These are phyloP conservation scores for Catocala sponsa DNA, from an alignment of 2,888 invertebrate genomes.

Conservation along the genomic window DNA sequence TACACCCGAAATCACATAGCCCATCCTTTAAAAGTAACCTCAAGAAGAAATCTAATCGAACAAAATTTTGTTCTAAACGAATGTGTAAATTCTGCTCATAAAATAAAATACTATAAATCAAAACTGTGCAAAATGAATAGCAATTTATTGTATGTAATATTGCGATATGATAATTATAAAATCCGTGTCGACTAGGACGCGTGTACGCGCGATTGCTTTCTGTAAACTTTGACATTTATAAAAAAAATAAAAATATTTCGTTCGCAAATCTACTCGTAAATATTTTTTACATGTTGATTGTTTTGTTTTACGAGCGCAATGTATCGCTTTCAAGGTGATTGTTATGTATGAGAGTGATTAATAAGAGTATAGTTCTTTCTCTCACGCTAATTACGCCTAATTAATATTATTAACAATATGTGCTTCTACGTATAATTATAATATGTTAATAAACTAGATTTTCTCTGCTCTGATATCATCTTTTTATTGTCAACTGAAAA, in stretches of 20 bases:
- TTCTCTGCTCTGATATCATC: no score
- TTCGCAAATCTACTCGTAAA: background rate
- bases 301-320: background rate
- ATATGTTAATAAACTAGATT: no score
- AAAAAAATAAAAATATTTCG: background rate
- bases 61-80: background rate
- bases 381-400: slow-evolving; percentile 1
- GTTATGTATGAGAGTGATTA: background rate
- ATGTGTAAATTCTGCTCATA: background rate
- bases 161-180: background rate
- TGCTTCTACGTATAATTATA: background rate
- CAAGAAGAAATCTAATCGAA: no score
- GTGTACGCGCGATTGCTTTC: background rate
- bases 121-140: slow-evolving; percentile 1
- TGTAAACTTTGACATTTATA: slow-evolving; percentile 1
- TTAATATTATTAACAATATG: slow-evolving; percentile 5
- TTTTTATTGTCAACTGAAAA: no score
- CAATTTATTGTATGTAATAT: background rate
- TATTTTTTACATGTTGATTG: background rate
- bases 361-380: background rate
- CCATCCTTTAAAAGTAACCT: no score
- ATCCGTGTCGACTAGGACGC: slow-evolving; percentile 1
- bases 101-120: slow-evolving; percentile 1
- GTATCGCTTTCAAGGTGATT: background rate
- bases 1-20: no score